phyloP scores from a whole-genome alignment of 2,888 invertebrate genomes.

The Rhyacophila evoluta region DNA sequence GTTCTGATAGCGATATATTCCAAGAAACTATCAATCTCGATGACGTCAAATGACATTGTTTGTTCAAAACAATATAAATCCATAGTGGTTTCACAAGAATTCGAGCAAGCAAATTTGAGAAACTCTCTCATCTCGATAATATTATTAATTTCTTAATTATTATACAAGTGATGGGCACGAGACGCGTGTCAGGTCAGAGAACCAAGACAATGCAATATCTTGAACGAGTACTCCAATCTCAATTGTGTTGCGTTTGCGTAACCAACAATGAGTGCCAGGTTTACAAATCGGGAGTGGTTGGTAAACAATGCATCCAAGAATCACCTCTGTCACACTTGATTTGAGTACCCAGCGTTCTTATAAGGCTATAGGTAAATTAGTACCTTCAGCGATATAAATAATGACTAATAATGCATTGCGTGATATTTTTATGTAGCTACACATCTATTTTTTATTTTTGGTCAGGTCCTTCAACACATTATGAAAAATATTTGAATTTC shows the following conservation, averaged over 20 bases:
- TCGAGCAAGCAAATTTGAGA: not conserved
- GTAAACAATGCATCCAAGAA: constrained; percentile 43
- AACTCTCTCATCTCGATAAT: not conserved
- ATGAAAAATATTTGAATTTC: no score
- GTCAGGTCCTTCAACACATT: no score
- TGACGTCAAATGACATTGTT: not conserved
- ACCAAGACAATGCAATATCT: constrained; percentile 35
- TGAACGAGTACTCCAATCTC: constrained; percentile 26
- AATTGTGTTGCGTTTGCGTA: constrained; percentile 32
- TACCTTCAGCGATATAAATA: not conserved
- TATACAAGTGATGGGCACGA: not conserved
- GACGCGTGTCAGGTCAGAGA: not conserved
- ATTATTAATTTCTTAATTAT: not conserved
- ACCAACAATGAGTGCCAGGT: constrained; percentile 46
- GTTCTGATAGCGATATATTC: not conserved
- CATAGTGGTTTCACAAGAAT: not conserved
- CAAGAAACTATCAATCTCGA: not conserved
- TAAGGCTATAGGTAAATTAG: constrained; percentile 10
- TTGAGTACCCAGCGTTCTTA: not conserved
- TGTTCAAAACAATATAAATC: not conserved
- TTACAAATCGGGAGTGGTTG: constrained; percentile 39
- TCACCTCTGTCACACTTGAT: not conserved
- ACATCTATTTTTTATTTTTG: no score
- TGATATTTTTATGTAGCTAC: no score
- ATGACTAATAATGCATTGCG: no score